A percentile compares a stretch with the other conserved stretches of the same genome.
phyloP scores from a whole-genome alignment of 2,797 vertebrate genomes.

The Crocidura indochinensis region DNA sequence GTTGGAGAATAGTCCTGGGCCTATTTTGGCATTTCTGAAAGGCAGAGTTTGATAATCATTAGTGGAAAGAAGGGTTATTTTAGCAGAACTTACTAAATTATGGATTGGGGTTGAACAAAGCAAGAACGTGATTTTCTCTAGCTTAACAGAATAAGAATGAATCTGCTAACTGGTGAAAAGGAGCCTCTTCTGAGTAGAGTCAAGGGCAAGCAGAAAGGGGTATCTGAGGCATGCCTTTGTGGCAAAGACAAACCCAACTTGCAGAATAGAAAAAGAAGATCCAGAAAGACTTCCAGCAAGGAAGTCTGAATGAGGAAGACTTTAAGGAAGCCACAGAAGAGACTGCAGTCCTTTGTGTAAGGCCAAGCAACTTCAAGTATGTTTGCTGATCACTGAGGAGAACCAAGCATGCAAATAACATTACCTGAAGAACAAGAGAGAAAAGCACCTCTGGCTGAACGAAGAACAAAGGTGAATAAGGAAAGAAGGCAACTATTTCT shows the following conservation, averaged over 20 bases:
- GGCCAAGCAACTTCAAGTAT: no score
- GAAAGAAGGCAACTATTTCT: not conserved
- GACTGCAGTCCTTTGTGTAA: not conserved
- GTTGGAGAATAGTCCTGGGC: not conserved
- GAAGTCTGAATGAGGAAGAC: not conserved
- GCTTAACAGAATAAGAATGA: not conserved
- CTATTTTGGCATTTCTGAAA: not conserved
- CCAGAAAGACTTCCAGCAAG: not conserved
- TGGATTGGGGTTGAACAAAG: not conserved
- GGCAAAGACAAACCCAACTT: not conserved
- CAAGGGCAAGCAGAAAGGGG: not conserved
- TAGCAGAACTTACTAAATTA: constrained; percentile 7
- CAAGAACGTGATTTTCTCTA: not conserved
- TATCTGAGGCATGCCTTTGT: not conserved
- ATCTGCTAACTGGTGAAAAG: not conserved
- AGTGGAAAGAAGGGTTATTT: constrained; percentile 9
- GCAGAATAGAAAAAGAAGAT: not conserved
- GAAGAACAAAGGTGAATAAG: not conserved
- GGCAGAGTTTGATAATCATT: not conserved
- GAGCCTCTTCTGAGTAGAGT: not conserved
- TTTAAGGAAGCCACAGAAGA: not conserved
- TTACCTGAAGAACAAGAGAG: not conserved
- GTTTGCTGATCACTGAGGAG: no score
- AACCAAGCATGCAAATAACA: not conserved
- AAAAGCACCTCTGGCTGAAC: not conserved